These are phyloP conservation scores for Corticium candelabrum DNA, from an alignment of 37 sponge, comb jelly and placozoan species.

Conservation along the genomic window DNA sequence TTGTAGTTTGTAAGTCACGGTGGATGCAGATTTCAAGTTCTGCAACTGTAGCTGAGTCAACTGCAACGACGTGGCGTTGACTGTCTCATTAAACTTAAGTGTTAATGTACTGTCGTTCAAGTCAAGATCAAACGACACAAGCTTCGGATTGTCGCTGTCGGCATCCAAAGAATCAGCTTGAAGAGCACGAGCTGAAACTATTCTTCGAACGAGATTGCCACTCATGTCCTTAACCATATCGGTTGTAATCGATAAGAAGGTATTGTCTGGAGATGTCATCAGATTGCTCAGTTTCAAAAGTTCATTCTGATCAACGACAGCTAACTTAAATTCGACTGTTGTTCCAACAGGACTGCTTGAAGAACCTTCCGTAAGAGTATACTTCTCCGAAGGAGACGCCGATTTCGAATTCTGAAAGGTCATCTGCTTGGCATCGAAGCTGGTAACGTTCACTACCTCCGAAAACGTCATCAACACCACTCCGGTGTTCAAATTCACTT, in stretches of 20 bases:
- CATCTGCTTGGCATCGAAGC: slow-evolving; percentile 13
- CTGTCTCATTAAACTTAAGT: slow-evolving; percentile 63
- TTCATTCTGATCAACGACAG: neutral
- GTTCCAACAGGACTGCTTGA: neutral
- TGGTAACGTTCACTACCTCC: slow-evolving; percentile 42
- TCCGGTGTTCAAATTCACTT: slow-evolving; percentile 51
- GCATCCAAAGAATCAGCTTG: neutral
- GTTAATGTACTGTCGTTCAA: slow-evolving; percentile 38
- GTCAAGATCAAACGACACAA: slow-evolving; percentile 42
- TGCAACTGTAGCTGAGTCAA: slow-evolving; percentile 31
- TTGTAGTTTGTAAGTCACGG: neutral
- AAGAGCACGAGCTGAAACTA: slow-evolving; percentile 25
- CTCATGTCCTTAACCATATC: slow-evolving; percentile 37
- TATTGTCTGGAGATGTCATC: slow-evolving; percentile 25
- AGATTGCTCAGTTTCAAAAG: slow-evolving; percentile 15
- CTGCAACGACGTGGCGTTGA: slow-evolving; percentile 37
- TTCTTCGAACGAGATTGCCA: slow-evolving; percentile 16
- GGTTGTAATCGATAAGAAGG: slow-evolving; percentile 45
- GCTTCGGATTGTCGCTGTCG: slow-evolving; percentile 38
- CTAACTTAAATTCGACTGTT: neutral
- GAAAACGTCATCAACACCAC: slow-evolving; percentile 33
- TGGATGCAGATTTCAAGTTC: neutral
- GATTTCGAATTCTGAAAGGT: neutral
- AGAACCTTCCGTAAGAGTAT: slow-evolving; percentile 50
- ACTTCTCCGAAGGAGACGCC: slow-evolving; percentile 7